A percentile compares a stretch with the other conserved stretches of the same genome.
phyloP scores from a whole-genome alignment of 2,888 invertebrate species.

The Ophion ventricosus region DNA sequence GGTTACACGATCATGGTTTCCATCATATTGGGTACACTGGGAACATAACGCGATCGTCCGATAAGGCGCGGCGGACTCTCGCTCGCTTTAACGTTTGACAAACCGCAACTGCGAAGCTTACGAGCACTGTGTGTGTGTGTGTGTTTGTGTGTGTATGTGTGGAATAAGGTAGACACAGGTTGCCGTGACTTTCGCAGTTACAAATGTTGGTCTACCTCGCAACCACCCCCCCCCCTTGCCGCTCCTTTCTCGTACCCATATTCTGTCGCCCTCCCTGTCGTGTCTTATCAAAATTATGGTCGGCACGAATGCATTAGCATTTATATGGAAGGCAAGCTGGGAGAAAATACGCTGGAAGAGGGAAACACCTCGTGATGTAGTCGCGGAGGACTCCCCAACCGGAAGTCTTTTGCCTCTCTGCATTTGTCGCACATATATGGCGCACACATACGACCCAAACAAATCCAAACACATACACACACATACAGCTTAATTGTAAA shows the following conservation, averaged over 20 bases:
- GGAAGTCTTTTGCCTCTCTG: conserved; percentile 60
- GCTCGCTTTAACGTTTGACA: conserved; percentile 51
- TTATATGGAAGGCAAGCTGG: conserved; percentile 57
- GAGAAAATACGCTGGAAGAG: conserved; percentile 37
- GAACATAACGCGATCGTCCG: conserved; percentile 53
- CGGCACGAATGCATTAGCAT: conserved; percentile 63
- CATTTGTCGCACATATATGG: conserved; percentile 40
- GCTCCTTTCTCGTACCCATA: neutral
- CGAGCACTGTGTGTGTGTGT: conserved; percentile 22
- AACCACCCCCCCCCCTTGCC: neutral
- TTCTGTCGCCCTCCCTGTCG: conserved; percentile 2
- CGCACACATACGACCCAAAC: neutral
- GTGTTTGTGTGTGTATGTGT: neutral
- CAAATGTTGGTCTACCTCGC: conserved; percentile 39
- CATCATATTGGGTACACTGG: conserved; percentile 10
- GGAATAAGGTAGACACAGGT: conserved; percentile 25
- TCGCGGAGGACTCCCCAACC: conserved; percentile 40
- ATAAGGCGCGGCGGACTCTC: conserved; percentile 39
- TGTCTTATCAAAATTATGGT: conserved; percentile 64
- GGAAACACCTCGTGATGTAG: conserved; percentile 46
- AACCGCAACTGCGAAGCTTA: conserved; percentile 56
- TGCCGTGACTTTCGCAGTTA: conserved; percentile 39
- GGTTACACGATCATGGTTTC: conserved; percentile 50
- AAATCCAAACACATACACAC: neutral
- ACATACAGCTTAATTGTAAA: conserved; percentile 2